phyloP scores from a whole-genome alignment of 2,888 invertebrate genomes.

The Stenolophus ochropezus region DNA sequence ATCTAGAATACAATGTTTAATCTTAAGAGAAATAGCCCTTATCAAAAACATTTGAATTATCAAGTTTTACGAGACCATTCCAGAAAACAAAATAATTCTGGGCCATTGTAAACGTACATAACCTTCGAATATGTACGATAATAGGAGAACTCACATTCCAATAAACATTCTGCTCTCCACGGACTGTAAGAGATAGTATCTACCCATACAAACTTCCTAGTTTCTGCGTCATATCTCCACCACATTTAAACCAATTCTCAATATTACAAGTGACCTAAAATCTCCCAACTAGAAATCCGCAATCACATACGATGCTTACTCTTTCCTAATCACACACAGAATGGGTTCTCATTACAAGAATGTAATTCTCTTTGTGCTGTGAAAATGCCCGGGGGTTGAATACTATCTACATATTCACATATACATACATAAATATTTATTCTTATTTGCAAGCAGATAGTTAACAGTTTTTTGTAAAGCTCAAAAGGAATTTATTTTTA shows the following conservation, averaged over 20 bases:
- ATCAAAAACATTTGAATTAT: neutral
- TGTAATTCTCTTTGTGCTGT: neutral
- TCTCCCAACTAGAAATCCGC: neutral
- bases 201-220: neutral
- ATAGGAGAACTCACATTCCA: neutral
- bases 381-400: too few relatives aligned
- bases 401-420: too few relatives aligned
- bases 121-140: neutral
- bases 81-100: neutral
- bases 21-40: neutral
- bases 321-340: neutral
- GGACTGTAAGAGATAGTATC: neutral
- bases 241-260: constrained; percentile 25
- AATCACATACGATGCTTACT: neutral
- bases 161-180: neutral
- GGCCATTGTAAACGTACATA: neutral
- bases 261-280: constrained; percentile 2
- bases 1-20: too few relatives aligned
- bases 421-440: too few relatives aligned
- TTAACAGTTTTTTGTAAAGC: too few relatives aligned
- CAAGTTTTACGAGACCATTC: neutral
- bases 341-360: neutral
- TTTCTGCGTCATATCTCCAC: neutral
- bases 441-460: too few relatives aligned
- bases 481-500: too few relatives aligned